Base-by-base conservation (phyloP, 2,888 invertebrate species). In the Gastracanthus pulcherrimus region DNA sequence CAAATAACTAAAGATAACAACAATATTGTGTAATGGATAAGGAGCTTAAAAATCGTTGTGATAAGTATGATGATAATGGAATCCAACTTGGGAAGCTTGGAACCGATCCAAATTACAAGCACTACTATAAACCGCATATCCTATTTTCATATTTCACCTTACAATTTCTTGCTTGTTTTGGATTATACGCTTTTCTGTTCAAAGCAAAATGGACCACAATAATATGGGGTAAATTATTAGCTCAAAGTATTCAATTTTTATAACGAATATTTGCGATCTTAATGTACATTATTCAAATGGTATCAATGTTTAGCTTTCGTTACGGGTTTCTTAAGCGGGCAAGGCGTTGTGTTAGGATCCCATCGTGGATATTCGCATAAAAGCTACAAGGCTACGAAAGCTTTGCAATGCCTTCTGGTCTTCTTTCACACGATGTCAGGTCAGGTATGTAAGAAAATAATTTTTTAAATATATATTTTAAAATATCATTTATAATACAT, bases 291-390 rank as follows among this genome's bases (percentile, higher is more conserved):
- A 41, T 16, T 41, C 16, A n/a, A 48, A 31, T 62, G 29, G 31
- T 29, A 31, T 34, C 41, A 13, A 13, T 76, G 13, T 36, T n/a
- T n/a, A 67, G 66, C 51, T 36, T 13, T 36, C 11, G 26, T 36
- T 1, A 3, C 26, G 13, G 74, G 58, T 5, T 16, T 77, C 6
- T 1, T 34, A 16, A 72, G 79, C 23, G 29, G 38, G 7, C 66
- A 66, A 72, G 96, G 96, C 11, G 94, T 96, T 0, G 96, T 96
- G 3, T 95, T 96, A 74, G 97, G 97, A n/a, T 96, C 96, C 0
- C 97, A 97, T 89, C 92, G 97, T 82, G 92, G 96, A 1, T 97
- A 95, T 93, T 93, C 97, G 0, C 97, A 97, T 90, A 94, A 94
- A 85, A 92, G 96, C 0, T 97, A 95, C 92, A 97, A 96, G 91